Conservation (phyloP, 2,797 vertebrate genomes). For the Sebastes umbrosus region DNA sequence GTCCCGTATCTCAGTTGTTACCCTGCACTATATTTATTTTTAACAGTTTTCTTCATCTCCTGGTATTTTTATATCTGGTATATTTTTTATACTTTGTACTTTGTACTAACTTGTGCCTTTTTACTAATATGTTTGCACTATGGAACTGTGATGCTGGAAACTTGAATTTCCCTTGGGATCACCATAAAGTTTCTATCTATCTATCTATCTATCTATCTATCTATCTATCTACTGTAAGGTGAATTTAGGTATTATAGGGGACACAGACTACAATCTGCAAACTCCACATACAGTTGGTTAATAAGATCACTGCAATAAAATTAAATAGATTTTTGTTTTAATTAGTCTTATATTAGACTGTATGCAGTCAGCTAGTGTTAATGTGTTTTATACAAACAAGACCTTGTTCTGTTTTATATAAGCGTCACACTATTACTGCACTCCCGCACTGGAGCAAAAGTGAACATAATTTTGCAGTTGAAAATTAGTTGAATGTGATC, state of each 20-base stretch:
- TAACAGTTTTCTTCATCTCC: no score
- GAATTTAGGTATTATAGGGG: background rate
- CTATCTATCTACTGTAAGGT: background rate
- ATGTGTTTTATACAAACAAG: background rate
- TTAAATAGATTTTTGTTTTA: background rate
- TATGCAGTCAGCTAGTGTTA: background rate
- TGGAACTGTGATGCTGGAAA: no score
- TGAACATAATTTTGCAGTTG: background rate
- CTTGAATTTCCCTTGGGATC: no score
- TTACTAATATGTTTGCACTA: no score
- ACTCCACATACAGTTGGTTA: background rate
- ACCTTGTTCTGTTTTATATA: background rate
- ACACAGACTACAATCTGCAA: background rate
- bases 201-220: no score
- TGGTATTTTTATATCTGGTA: no score
- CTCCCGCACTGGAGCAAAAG: background rate
- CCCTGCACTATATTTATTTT: no score
- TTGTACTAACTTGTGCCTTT: no score
- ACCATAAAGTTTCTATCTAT: no score
- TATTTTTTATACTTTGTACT: no score
- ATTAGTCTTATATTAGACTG: background rate
- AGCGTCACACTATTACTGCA: background rate
- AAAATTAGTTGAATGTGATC: background rate
- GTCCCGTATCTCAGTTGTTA: no score
- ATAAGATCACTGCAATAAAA: background rate